Conservation (phyloP, 2,888 invertebrate species). For the Alloscopus bannaensis region DNA sequence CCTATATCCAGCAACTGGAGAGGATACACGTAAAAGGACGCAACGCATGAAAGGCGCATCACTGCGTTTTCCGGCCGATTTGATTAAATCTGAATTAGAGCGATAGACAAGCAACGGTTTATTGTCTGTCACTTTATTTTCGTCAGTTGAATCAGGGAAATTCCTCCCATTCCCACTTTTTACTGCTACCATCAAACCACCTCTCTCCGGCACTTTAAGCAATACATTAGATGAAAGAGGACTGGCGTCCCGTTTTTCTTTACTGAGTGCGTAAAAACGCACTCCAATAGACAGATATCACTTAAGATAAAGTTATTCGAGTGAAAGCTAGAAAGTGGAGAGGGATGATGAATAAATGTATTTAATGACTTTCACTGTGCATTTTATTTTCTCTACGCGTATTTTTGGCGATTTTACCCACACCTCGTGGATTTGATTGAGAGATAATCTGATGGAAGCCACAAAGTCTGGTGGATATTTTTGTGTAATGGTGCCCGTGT, state of each 20-base stretch:
- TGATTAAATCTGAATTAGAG: conserved; percentile 47
- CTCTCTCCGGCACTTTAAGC: too few species aligned
- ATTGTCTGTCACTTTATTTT: conserved; percentile 38
- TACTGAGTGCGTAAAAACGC: too few species aligned
- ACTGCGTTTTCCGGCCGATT: conserved; percentile 30
- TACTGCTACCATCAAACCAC: not conserved
- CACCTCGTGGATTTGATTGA: too few species aligned
- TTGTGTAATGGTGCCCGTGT: not conserved
- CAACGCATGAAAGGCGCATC: too few species aligned
- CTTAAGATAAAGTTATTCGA: not conserved
- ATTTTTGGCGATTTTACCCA: too few species aligned
- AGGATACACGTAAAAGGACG: too few species aligned
- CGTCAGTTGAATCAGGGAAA: not conserved
- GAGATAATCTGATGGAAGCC: conserved; percentile 10
- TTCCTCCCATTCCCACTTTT: not conserved
- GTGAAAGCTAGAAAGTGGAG: not conserved
- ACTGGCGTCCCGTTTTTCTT: not conserved
- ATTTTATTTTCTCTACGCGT: not conserved
- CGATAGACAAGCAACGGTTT: conserved; percentile 8
- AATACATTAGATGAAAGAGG: too few species aligned
- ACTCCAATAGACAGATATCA: not conserved
- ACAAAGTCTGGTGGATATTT: too few species aligned
- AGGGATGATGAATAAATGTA: not conserved
- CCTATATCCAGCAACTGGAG: too few species aligned
- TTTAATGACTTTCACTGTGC: conserved; percentile 13